Evolutionary conservation across 2,888 invertebrate species (phyloP).

Genomic region (Drosophila macrospina): DNA sequence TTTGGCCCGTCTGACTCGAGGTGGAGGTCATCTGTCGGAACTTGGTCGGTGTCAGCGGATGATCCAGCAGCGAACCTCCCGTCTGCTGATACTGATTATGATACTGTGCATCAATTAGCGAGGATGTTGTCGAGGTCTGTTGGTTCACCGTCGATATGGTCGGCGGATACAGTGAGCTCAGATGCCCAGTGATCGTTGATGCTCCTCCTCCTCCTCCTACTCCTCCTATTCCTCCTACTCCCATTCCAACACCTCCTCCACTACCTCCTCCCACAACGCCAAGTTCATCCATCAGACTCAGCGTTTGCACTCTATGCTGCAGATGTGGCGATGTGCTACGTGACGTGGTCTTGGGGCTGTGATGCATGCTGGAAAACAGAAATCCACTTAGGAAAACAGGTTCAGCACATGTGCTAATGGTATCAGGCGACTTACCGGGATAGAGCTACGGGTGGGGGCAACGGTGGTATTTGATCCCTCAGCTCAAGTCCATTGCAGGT

Average conservation of each 20-base stretch:
- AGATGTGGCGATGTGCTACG: constrained; percentile 85
- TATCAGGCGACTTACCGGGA: constrained; percentile 83
- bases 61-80: constrained; percentile 84
- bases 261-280: constrained; percentile 61
- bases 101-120: constrained; percentile 83
- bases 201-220: constrained; percentile 61
- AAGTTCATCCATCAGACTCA: constrained; percentile 84
- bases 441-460: constrained; percentile 87
- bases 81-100: constrained; percentile 85
- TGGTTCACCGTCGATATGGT: constrained; percentile 83
- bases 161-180: constrained; percentile 83
- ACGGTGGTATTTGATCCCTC: constrained; percentile 87
- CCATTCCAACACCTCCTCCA: constrained; percentile 48
- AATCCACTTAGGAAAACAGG: constrained; percentile 6
- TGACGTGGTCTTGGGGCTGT: constrained; percentile 85
- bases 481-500: constrained; percentile 92
- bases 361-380: constrained; percentile 81
- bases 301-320: constrained; percentile 85
- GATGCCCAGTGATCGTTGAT: constrained; percentile 81
- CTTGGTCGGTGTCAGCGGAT: constrained; percentile 84
- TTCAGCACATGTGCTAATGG: neutral
- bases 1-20: constrained; percentile 84
- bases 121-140: constrained; percentile 84
- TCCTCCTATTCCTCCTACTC: constrained; percentile 63
- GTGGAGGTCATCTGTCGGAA: constrained; percentile 84